Evolutionary conservation across 2,888 invertebrate genomes (phyloP), one percentile per base, ranked within the genome.

Genomic region (Macaria notata): DNA sequence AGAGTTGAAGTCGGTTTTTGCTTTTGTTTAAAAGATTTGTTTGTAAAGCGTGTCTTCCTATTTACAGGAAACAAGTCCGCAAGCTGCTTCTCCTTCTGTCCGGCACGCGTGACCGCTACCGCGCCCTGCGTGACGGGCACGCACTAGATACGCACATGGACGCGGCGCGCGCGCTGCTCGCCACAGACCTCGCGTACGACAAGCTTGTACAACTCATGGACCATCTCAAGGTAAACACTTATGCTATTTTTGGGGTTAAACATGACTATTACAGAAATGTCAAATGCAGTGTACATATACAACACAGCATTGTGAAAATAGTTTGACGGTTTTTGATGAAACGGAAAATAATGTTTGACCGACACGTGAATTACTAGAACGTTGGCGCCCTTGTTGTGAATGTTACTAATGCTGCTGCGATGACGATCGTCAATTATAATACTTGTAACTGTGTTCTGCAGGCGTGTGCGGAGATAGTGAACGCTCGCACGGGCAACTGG

Each of bases 91-190:
- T 99, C 66, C 96, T 98, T 71, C 95, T 99, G 66, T 98, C 98
- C 81, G 98, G 98, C 30, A 98, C 96, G 54, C 98, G 98, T 77
- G 99, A 99, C 71, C 97, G 97, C 54, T 99, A 99, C 90, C 94
- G 99, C 0, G 97, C 98, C 78, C 91, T 98, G 65, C 94, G 99
- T 44, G 99, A 99, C 92, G 94, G 98, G 9, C 98, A 99, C 86
- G 96, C 98, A 0, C 92, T 99, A 4, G 96, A 97, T 72, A 96
- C 96, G 42, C 98, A 98, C 78, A 94, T 98, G 77, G 95, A 94
- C 78, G 95, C 95, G 56, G 93, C 94, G 39, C 92, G 92, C 41
- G 87, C 74, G 39, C 70, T 91, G 42, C 76, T 88, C n/a, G 71
- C 78, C 33, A 79, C 84, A 1, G 79, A 95, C 63, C 92, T 98